Evolutionary conservation across 2,113 vertebrate species (phyloP), one percentile per base, ranked within the genome.

Genomic region (Eudorcas thomsonii): DNA sequence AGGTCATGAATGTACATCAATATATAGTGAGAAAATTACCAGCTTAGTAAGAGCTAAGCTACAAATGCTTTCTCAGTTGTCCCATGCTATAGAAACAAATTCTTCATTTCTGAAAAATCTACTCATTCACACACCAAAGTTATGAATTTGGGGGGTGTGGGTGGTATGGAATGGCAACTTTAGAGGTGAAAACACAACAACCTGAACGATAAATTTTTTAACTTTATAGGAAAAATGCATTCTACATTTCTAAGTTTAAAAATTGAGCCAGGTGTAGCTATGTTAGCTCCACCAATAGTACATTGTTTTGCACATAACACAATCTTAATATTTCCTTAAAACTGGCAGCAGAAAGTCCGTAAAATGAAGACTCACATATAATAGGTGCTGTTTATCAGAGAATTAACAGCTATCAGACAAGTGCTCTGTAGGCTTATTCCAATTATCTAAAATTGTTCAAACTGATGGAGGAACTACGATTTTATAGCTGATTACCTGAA

Each of bases 11-110:
- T 7, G 26, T 43, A 48, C 12, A 19, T 1, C 15, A n/a, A 26
- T 5, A 43, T 0, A 28, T 0, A 8, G 3, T 12, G 33, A 16
- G 23, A 16, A 84, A n/a, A 28, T 25, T 1, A 26, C 48, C 50
- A 82, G 19, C 33, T 67, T 9, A 12, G 45, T 4, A 48, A 80
- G 82, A 55, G 33, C 23, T 36, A 21, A 92, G 67, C 45, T 26
- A 39, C 52, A 60, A 19, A 60, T 6, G 16, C 39, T 57, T 30
- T 19, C 13, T 43, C 30, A 74, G 15, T 36, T 89, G 3, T 16
- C 54, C 59, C 39, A 50, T 7, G n/a, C 19, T 19, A 50, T 43
- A 71, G 71, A 87, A 12, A 77, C 4, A 30, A 77, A 57, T 12
- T 13, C 45, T 45, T 81, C 33, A 33, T 55, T 88, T 88, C 77